Percentiles rank a stretch among this genome's conserved stretches.
These are phyloP conservation scores for Halisarca cf. caerulea DNA, from an alignment of 37 sponge, comb jelly and placozoan genomes.

Conservation along the genomic window DNA sequence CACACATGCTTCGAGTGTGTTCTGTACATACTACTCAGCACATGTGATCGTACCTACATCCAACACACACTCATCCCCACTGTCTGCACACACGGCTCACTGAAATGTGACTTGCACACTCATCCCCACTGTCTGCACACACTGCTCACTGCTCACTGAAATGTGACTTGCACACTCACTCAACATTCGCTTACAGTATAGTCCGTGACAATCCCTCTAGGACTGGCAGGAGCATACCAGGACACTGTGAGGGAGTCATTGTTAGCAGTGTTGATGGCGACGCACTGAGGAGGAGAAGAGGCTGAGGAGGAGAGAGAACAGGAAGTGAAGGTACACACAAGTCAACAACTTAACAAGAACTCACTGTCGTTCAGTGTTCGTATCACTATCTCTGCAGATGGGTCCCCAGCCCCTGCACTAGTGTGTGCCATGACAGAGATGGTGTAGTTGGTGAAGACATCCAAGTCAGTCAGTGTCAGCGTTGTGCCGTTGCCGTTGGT, in stretches of 20 bases:
- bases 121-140: too few species aligned
- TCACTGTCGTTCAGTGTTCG: conserved; percentile 46
- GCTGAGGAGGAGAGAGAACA: conserved; percentile 26
- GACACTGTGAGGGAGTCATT: conserved; percentile 19
- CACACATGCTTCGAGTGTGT: too few species aligned
- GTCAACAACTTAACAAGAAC: background rate
- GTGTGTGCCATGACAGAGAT: conserved; percentile 31
- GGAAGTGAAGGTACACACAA: background rate
- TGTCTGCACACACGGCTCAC: too few species aligned
- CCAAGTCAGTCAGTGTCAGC: background rate
- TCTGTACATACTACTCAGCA: too few species aligned
- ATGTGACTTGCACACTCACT: too few species aligned
- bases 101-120: too few species aligned
- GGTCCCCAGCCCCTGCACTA: conserved; percentile 26
- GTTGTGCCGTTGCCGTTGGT: background rate
- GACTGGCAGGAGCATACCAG: conserved; percentile 43
- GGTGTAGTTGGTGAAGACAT: background rate
- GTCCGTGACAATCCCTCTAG: conserved; percentile 58
- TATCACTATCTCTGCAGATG: background rate
- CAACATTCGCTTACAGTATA: conserved; percentile 46
- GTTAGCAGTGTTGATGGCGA: background rate
- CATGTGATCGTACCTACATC: too few species aligned
- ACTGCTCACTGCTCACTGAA: too few species aligned
- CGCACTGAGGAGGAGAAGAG: conserved; percentile 34
- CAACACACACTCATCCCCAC: too few species aligned